Percentiles rank a stretch among this genome's conserved stretches.
phyloP scores from a whole-genome alignment of 2,888 invertebrate genomes.

The Standfussiana lucernea region DNA sequence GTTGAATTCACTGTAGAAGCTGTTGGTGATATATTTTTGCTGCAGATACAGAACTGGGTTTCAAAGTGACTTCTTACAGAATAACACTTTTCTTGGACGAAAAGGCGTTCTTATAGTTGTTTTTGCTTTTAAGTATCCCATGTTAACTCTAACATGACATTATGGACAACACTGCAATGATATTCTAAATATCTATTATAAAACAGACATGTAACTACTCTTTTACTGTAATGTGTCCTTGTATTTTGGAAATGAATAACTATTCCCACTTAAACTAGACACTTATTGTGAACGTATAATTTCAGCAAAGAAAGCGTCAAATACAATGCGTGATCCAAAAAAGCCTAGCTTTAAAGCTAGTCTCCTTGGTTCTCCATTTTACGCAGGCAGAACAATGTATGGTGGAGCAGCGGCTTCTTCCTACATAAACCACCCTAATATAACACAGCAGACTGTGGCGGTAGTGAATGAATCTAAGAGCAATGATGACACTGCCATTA shows the following conservation, averaged over 20 bases:
- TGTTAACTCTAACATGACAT: constrained; percentile 5
- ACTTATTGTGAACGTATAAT: constrained; percentile 57
- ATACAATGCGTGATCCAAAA: constrained; percentile 81
- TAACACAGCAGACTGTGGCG: constrained; percentile 74
- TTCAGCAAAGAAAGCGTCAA: constrained; percentile 79
- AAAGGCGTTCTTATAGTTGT: neutral
- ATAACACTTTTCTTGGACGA: neutral
- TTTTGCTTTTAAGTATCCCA: neutral
- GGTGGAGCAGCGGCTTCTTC: constrained; percentile 93
- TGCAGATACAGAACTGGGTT: constrained; percentile 1
- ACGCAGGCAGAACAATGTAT: constrained; percentile 93
- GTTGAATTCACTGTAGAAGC: constrained; percentile 13
- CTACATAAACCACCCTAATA: constrained; percentile 86
- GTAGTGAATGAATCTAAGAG: constrained; percentile 73
- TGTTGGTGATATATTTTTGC: constrained; percentile 9
- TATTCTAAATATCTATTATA: neutral
- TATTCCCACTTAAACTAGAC: constrained; percentile 10
- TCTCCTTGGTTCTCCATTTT: constrained; percentile 92
- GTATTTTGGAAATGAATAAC: constrained; percentile 14
- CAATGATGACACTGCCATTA: constrained; percentile 84
- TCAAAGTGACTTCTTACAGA: constrained; percentile 18
- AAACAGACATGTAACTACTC: constrained; percentile 17
- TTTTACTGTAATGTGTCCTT: neutral
- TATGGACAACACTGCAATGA: neutral
- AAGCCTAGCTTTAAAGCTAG: constrained; percentile 81